Conservation (phyloP, 2,888 invertebrate genomes). For the Lagria hirta region DNA sequence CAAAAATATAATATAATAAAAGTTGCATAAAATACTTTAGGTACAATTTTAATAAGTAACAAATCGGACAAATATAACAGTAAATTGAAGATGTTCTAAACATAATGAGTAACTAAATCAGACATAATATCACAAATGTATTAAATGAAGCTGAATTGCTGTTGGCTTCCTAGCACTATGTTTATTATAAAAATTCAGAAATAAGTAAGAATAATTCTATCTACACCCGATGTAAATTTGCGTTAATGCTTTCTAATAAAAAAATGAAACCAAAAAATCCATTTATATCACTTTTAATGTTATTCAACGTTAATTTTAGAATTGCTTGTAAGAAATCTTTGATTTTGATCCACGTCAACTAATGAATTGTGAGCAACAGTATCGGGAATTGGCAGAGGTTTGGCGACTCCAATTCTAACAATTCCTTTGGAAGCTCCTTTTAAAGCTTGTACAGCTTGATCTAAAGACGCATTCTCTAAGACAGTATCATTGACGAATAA, state of each 20-base stretch:
- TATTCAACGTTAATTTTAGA: conserved; percentile 25
- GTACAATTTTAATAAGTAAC: too few species aligned
- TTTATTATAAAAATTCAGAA: too few species aligned
- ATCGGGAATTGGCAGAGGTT: conserved; percentile 82
- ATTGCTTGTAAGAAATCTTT: conserved; percentile 41
- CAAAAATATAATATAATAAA: too few species aligned
- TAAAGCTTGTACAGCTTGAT: conserved; percentile 95
- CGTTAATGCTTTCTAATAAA: not conserved
- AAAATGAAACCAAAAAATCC: conserved; percentile 13
- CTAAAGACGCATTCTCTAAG: conserved; percentile 92
- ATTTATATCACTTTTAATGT: conserved; percentile 16
- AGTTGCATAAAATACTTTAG: too few species aligned
- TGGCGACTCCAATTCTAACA: conserved; percentile 94
- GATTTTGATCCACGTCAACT: conserved; percentile 46
- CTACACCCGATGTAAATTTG: too few species aligned
- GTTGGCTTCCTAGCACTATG: too few species aligned
- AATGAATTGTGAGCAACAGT: conserved; percentile 58
- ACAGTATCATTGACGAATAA: conserved; percentile 92
- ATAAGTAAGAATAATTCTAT: too few species aligned
- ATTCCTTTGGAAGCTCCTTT: conserved; percentile 95
- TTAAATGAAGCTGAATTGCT: too few species aligned
- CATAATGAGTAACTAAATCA: too few species aligned
- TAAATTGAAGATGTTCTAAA: too few species aligned
- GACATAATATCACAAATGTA: too few species aligned
- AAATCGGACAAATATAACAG: too few species aligned